Evolutionary conservation across 2,797 vertebrate species (phyloP), one percentile per base, ranked within the genome.

Genomic region (Schizothorax lantsangensis): DNA sequence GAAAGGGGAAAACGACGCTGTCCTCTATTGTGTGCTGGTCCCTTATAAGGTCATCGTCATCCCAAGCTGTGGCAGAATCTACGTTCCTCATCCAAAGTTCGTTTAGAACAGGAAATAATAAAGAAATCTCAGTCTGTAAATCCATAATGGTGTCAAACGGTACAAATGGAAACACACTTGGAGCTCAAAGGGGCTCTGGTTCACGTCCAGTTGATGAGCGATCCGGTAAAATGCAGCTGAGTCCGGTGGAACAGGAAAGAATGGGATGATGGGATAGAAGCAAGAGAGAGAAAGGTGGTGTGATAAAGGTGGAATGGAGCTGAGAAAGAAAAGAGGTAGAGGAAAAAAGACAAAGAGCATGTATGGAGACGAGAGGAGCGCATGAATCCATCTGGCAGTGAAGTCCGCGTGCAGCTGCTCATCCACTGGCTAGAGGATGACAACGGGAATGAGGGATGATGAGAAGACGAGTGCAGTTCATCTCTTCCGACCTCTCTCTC

Each of bases 401-500:
- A 93, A 91, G 93, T 94, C 93, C 91, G 23, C 62, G 52, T 84
- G 69, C 90, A 45, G 68, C 84, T 85, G 82, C 83, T 81, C 86
- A 85, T 89, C 88, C 79, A 23, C 84, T 86, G 84, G 40, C 84
- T 85, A 74, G 91, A 91, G 77, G 33, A 81, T 84, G 66, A 91
- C 88, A 87, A 92, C 91, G 89, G 88, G 91, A 94, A 94, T 93
- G 92, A 93, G 93, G 93, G 93, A 93, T 91, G 89, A 83, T 90
- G 92, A 93, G 92, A 94, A 91, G 92, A 94, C 68, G 66, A 86
- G 91, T 81, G 93, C 91, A 90, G 91, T 92, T 94, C 92, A 93
- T 94, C 94, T 90, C 89, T 64, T 66, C 36, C n/a, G 62, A 69
- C 72, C 75, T 79, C 84, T 83, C 85, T 81, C 79, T 91, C 91